Percentiles rank a stretch among this genome's conserved stretches.
Evolutionary conservation across 2,888 invertebrate species (phyloP).

Genomic region (Ornithoptera priamus): DNA sequence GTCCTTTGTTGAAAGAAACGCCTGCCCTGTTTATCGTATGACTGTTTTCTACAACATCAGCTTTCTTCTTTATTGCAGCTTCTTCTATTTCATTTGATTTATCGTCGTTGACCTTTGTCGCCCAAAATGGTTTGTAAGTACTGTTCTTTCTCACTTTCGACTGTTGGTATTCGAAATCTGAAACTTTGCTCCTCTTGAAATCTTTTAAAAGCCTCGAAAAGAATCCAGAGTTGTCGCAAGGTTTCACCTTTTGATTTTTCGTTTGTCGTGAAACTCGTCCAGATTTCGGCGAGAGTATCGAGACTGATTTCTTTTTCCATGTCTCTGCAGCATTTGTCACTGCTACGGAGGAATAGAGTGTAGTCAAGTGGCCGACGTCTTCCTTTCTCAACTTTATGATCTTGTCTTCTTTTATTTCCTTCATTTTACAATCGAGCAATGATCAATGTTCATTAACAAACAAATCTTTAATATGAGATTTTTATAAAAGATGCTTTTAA

Average conservation of each 20-base stretch:
- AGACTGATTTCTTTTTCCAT: conserved; percentile 63
- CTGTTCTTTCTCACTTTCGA: conserved; percentile 56
- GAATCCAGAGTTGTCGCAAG: conserved; percentile 39
- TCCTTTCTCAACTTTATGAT: conserved; percentile 53
- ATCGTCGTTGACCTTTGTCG: conserved; percentile 50
- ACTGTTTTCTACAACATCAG: conserved; percentile 38
- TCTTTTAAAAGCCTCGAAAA: conserved; percentile 59
- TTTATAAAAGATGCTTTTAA: conserved; percentile 30
- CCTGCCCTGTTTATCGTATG: conserved; percentile 43
- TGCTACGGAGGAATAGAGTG: conserved; percentile 47
- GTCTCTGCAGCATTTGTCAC: conserved; percentile 45
- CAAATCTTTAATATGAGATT: conserved; percentile 17
- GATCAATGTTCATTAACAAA: conserved; percentile 17
- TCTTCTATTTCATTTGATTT: conserved; percentile 31
- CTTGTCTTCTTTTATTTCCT: conserved; percentile 52
- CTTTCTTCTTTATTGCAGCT: conserved; percentile 34
- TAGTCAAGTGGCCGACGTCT: conserved; percentile 52
- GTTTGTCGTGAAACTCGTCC: conserved; percentile 51
- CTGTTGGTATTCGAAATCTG: conserved; percentile 60
- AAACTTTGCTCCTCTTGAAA: conserved; percentile 59
- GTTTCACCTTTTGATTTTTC: conserved; percentile 19
- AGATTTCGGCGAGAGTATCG: conserved; percentile 64
- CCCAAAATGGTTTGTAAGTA: conserved; percentile 66
- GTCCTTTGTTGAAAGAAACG: conserved; percentile 42
- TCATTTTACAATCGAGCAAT: conserved; percentile 46